Conservation (phyloP, 2,888 invertebrate species). For the Venustoraphidia nigricollis region DNA sequence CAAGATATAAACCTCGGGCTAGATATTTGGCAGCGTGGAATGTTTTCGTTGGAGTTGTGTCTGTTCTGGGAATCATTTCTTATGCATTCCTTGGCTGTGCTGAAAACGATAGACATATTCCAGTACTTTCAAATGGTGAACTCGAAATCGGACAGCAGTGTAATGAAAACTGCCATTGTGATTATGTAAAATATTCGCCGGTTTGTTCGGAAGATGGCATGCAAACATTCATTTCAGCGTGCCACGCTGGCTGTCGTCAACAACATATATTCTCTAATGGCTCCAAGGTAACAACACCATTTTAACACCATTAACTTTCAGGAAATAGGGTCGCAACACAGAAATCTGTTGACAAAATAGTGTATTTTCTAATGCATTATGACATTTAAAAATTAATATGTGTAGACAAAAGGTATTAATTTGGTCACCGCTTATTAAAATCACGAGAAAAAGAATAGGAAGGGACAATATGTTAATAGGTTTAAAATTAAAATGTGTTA, state of each 20-base stretch:
- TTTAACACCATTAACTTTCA: too few species aligned
- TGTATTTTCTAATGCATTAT: too few species aligned
- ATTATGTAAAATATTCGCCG: constrained; percentile 56
- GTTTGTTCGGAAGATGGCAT: constrained; percentile 47
- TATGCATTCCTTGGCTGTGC: constrained; percentile 52
- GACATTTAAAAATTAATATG: too few species aligned
- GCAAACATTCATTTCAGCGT: constrained; percentile 59
- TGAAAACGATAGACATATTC: constrained; percentile 36
- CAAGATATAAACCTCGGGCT: constrained; percentile 48
- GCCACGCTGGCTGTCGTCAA: constrained; percentile 58
- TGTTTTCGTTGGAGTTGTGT: constrained; percentile 44
- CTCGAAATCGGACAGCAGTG: constrained; percentile 34
- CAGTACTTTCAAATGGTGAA: constrained; percentile 25
- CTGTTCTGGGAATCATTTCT: constrained; percentile 43
- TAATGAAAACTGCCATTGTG: constrained; percentile 49
- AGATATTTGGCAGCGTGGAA: constrained; percentile 54
- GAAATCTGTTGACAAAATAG: too few species aligned
- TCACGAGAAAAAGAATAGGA: too few species aligned
- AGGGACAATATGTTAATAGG: too few species aligned
- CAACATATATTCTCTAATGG: constrained; percentile 26
- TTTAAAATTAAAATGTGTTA: too few species aligned
- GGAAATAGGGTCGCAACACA: too few species aligned
- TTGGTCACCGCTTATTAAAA: too few species aligned
- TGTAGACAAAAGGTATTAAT: too few species aligned
- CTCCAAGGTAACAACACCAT: constrained; percentile 23